Evolutionary conservation across 2,888 invertebrate genomes (phyloP).

Genomic region (Amphipoea oculea): DNA sequence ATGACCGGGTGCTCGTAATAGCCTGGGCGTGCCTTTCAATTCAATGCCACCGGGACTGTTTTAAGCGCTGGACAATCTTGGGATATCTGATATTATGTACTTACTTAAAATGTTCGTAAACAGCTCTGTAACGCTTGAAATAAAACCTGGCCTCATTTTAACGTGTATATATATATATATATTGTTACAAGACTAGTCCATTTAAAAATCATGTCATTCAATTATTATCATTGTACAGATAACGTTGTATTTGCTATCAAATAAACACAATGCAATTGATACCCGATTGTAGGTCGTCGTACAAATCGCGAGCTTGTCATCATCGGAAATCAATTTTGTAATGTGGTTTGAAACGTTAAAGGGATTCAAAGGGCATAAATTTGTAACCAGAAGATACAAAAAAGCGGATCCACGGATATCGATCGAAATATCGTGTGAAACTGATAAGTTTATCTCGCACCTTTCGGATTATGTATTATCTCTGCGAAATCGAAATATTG

Average conservation of each 20-base stretch:
- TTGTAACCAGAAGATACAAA: slow-evolving; percentile 16
- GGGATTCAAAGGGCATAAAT: slow-evolving; percentile 7
- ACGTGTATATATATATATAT: neutral
- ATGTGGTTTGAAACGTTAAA: slow-evolving; percentile 10
- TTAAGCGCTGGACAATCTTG: slow-evolving; percentile 25
- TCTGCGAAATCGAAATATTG: slow-evolving; percentile 35
- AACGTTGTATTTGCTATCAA: slow-evolving; percentile 45
- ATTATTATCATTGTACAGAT: slow-evolving; percentile 45
- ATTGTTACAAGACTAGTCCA: slow-evolving; percentile 43
- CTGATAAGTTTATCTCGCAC: slow-evolving; percentile 38
- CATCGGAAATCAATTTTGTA: slow-evolving; percentile 28
- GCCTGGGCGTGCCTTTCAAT: slow-evolving; percentile 59
- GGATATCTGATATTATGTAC: slow-evolving; percentile 21
- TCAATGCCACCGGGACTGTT: slow-evolving; percentile 47
- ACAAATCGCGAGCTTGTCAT: slow-evolving; percentile 24
- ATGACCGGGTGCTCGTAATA: slow-evolving; percentile 58
- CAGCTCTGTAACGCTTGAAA: neutral
- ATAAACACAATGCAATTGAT: slow-evolving; percentile 31
- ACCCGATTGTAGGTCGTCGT: slow-evolving; percentile 25
- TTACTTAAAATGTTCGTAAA: slow-evolving; percentile 18
- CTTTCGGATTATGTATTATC: slow-evolving; percentile 21
- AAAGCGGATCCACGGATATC: neutral
- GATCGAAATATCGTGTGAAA: slow-evolving; percentile 16
- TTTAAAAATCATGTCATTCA: slow-evolving; percentile 47
- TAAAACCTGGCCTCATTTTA: neutral